Base-by-base conservation (phyloP, 2,888 invertebrate genomes). In the Dromius quadrimaculatus region DNA sequence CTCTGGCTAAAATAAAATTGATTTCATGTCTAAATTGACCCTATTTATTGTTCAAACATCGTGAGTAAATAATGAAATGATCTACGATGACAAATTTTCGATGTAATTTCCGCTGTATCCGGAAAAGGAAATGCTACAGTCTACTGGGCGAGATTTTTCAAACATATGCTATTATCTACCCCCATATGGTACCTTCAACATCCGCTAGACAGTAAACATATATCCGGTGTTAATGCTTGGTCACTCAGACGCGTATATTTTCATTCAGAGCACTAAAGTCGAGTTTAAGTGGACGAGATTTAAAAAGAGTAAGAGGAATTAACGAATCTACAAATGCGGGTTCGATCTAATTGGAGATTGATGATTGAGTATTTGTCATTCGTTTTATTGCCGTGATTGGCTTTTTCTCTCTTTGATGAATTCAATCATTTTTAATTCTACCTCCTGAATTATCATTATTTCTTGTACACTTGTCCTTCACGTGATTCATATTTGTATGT, bases 141-240 rank as follows among this genome's bases (percentile, higher is more conserved):
- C 50, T 28, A 54, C 28, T 28, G 50, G n/a, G 50, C 34, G 59
- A 59, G 59, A 62, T 64, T 47, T 64, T 41, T 45, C 11, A 64
- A 45, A 47, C 64, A 64, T 65, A 65, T 65, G 65, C 34, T 38
- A 54, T 65, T 65, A 65, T 65, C 54, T 65, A 50, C 65, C 65
- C 65, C 65, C 65, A 65, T 65, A 65, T 65, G 65, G 65, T 65
- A 65, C 65, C 23, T 65, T 47, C 17, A 36, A 65, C 65, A 65
- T 65, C 65, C 65, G 65, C 34, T 65, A 23, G 20, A 38, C 36
- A 5, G 36, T 20, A 32, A 23, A 41, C 65, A 54, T 65, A 54
- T 54, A 32, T 54, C 54, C 54, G 65, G 54, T 50, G 50, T 22
- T 38, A 34, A 32, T 28, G 34, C 62, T 17, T 64, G 64, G 45